phyloP scores from a whole-genome alignment of 53 echinoderm and acorn worm species.

The Holothuria leucospilota region DNA sequence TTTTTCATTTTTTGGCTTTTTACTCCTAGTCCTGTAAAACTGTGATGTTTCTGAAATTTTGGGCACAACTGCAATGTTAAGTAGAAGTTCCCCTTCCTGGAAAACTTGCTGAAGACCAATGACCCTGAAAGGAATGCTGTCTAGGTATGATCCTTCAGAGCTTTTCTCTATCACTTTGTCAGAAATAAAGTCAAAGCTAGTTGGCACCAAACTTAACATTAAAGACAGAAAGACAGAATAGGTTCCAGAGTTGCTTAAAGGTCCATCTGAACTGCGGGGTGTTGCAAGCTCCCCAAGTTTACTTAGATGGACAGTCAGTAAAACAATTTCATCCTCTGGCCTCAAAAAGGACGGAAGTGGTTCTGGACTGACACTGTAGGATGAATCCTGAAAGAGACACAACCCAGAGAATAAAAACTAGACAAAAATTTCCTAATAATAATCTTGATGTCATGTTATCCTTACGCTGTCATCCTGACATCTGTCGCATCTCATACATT shows the following conservation, averaged over 20 bases:
- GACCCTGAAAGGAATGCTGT: conserved; percentile 75
- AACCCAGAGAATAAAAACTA: too few relatives aligned
- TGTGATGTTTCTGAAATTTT: conserved; percentile 41
- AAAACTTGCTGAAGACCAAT: conserved; percentile 85
- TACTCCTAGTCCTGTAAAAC: conserved; percentile 40
- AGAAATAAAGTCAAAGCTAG: conserved; percentile 71
- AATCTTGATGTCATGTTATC: too few relatives aligned
- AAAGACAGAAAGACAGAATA: conserved; percentile 81
- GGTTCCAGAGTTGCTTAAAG: conserved; percentile 72
- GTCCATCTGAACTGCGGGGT: conserved; percentile 56
- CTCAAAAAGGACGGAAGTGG: conserved; percentile 69
- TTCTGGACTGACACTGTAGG: conserved; percentile 77
- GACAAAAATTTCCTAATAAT: too few relatives aligned
- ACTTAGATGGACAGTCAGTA: conserved; percentile 74
- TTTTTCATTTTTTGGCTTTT: conserved; percentile 63
- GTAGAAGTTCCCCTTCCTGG: conserved; percentile 23
- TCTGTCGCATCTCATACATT: too few relatives aligned
- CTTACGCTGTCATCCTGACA: too few relatives aligned
- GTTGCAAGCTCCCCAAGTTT: conserved; percentile 65
- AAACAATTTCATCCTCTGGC: conserved; percentile 69
- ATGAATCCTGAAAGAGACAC: conserved; percentile 75
- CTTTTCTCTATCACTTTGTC: conserved; percentile 33
- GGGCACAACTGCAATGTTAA: conserved; percentile 79
- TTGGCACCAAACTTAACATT: conserved; percentile 87
- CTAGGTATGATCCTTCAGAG: conserved; percentile 44